Base-by-base conservation (phyloP, 1,140 invertebrate genomes). In the Idris sp. region DNA sequence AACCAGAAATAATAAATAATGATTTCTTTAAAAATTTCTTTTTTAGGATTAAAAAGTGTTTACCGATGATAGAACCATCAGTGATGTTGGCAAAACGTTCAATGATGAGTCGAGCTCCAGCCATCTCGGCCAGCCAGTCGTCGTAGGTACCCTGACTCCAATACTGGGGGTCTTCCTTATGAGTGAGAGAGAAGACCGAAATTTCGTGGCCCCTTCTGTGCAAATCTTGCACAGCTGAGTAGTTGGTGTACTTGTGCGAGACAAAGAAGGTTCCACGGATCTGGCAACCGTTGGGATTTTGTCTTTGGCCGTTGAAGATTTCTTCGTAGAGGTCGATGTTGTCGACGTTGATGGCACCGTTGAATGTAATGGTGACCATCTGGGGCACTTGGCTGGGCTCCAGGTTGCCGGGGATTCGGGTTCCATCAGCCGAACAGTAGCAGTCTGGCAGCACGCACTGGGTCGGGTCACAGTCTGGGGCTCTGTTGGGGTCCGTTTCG, bases 201-300 rank as follows among this genome's bases (percentile, higher is more conserved):
- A 99, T 98, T 88, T 99, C 98, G 84, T 98, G 96, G 28, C 97
- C 97, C 84, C 95, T 94, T 30, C 95, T 90, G 80, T 98, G 95
- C 68, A 97, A 94, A 87, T 98, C 96, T 81, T 98, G 96, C 0
- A 98, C 94, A 10, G 97, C 96, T 1, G 96, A 97, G 86, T 98
- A 99, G 86, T 99, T 98, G 79, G 95, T 97, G 88, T 97, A 98
- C 84, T 98, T 98, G 89, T 99, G 97, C 0, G 97, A 98, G 10
- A 99, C 91, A 88, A 99, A 99, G 91, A 95, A 98, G 4, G 97
- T 99, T 46, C 95, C 94, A 86, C 96, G 97, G 85, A 99, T 98
- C 77, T 97, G 93, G 86, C 97, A 99, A 38, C 97, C 96, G 82
- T 99, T 98, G 28, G 97, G 96, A 83, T 98, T 98, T 84, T 96